These are phyloP conservation scores for Puntigrus tetrazona DNA, from an alignment of 2,113 vertebrate species.

Conservation along the genomic window DNA sequence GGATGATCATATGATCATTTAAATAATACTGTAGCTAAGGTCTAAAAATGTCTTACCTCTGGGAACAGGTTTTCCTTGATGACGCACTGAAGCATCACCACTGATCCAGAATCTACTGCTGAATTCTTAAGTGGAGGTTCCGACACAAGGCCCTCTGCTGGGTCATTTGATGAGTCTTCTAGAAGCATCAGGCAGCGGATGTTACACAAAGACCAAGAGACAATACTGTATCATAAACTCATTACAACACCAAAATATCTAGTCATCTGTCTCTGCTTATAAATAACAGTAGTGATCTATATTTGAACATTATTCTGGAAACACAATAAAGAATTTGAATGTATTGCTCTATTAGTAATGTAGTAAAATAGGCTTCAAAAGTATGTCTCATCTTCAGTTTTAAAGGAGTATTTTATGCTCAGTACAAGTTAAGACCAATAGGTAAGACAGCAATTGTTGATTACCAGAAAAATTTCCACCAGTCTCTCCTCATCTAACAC, in stretches of 20 bases:
- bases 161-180: slow-evolving; percentile 83
- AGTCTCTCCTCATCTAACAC: neutral
- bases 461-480: neutral
- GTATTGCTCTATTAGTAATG: neutral
- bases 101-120: slow-evolving; percentile 65
- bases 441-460: neutral
- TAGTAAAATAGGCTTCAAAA: neutral
- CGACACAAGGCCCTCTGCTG: slow-evolving; percentile 57
- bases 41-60: slow-evolving; percentile 74
- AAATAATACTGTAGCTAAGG: neutral
- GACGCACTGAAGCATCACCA: slow-evolving; percentile 77
- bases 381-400: neutral
- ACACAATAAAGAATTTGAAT: neutral
- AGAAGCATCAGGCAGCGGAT: neutral
- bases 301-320: neutral
- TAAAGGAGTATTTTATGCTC: neutral
- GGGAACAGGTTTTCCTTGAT: slow-evolving; percentile 80
- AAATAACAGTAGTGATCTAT: slow-evolving; percentile 9
- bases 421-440: neutral
- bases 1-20: neutral
- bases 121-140: slow-evolving; percentile 79
- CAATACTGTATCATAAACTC: neutral
- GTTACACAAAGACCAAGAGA: neutral
- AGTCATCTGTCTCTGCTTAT: neutral
- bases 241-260: neutral